Base-by-base conservation (phyloP, 1,140 invertebrate species). In the Nilaparvata lugens region DNA sequence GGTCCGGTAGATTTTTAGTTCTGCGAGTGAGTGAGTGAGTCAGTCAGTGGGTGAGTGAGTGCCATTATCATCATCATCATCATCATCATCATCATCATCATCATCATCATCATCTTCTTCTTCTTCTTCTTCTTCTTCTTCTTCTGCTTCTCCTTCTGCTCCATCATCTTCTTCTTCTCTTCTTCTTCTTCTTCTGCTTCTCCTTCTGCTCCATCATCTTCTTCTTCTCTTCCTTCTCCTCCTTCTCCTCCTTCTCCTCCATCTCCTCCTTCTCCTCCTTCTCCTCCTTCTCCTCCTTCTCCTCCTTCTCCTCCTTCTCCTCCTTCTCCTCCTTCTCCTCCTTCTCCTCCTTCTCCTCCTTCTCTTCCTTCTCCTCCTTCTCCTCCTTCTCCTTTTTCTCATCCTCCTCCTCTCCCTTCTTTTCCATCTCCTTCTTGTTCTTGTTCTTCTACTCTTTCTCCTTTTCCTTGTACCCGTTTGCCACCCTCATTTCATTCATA, bases 121-220 rank as follows among this genome's bases (percentile, higher is more conserved):
- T 35, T 6, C 13, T 35, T 35, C 7, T 35, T 28, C 9, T 28
- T 28, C 28, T 4, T 4, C 9, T 28, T 28, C 4, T 53, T 53
- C 4, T 58, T 53, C 6, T 58, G 53, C 13, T 58, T 60, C 23
- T 60, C 35, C 23, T 53, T 60, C 7, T 56, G 56, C 4, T 53
- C 54, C 7, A 9, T 53, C 7, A 54, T 56, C 19, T 60, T 28
- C 11, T 57, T 38, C 24, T 60, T 18, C 23, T 31, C 24, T 60
- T 7, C n/a, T 52, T 9, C n/a, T 40, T 40, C 19, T 35, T 40
- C 19, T 24, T 28, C 19, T 40, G 19, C 19, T 40, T 16, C n/a
- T 35, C 31, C n/a, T 19, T 13, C n/a, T 56, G 4, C 13, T 40
- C 21, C n/a, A 21, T 57, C 35, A 48, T 28, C 3, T 43, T 55